phyloP scores from a whole-genome alignment of 2,113 vertebrate species.

The Formicarius rufipectus region DNA sequence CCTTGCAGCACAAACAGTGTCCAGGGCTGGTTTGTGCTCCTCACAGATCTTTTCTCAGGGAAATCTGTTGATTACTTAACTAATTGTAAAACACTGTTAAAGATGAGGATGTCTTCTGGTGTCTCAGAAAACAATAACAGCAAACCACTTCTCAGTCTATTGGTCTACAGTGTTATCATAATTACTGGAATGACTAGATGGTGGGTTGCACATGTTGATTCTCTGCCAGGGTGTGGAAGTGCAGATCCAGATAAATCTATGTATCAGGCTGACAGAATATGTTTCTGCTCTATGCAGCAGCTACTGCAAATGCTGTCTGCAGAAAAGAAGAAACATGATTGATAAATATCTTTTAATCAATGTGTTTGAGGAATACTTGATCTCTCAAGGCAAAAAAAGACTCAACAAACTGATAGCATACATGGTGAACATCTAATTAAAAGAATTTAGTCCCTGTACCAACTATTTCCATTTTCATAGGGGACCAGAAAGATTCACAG shows the following conservation, averaged over 20 bases:
- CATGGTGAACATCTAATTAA: neutral
- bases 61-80: conserved; percentile 47
- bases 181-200: conserved; percentile 25
- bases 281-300: conserved; percentile 11
- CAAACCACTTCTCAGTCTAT: conserved; percentile 38
- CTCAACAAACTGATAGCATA: neutral
- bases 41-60: neutral
- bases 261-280: conserved; percentile 20
- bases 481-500: neutral
- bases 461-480: neutral
- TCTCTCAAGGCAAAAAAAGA: neutral
- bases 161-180: conserved; percentile 35
- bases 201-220: conserved; percentile 64
- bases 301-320: conserved; percentile 16
- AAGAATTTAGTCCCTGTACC: neutral
- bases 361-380: neutral
- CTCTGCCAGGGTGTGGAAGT: conserved; percentile 39
- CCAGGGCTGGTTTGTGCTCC: neutral
- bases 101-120: neutral
- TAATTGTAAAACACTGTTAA: conserved; percentile 15
- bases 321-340: conserved; percentile 3
- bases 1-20: neutral
- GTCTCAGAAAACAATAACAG: conserved; percentile 58
- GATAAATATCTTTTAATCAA: conserved; percentile 61
- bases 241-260: conserved; percentile 54